phyloP scores from a whole-genome alignment of 2,113 vertebrate species.

The Varanus salvator region DNA sequence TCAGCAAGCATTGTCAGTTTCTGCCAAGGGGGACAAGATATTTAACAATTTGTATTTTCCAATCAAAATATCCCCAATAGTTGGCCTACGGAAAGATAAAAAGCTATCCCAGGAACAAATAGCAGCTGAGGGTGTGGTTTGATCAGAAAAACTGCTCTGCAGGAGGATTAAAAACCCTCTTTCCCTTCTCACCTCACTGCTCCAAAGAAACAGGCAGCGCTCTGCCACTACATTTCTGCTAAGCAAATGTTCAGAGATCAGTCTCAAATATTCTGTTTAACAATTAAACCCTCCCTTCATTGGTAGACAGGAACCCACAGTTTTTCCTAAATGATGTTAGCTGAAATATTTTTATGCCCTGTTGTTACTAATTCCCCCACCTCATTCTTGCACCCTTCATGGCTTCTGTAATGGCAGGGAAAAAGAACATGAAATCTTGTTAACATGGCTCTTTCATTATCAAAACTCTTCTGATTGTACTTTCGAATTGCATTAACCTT shows the following conservation, averaged over 20 bases:
- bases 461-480: neutral
- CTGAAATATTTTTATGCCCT: neutral
- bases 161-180: neutral
- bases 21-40: neutral
- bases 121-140: neutral
- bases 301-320: neutral
- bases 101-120: neutral
- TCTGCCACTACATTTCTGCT: neutral
- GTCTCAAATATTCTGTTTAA: neutral
- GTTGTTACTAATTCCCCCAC: neutral
- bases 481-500: neutral
- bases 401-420: neutral
- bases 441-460: too few relatives aligned
- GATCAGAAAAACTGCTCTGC: neutral
- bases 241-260: neutral
- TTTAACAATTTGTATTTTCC: neutral
- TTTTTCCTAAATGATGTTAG: neutral
- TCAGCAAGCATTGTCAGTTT: neutral
- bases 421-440: neutral
- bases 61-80: neutral
- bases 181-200: neutral
- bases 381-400: neutral
- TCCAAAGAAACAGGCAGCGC: neutral
- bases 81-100: neutral
- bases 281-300: neutral